Conservation (phyloP, 2,113 vertebrate species). For the Clarias gariepinus region DNA sequence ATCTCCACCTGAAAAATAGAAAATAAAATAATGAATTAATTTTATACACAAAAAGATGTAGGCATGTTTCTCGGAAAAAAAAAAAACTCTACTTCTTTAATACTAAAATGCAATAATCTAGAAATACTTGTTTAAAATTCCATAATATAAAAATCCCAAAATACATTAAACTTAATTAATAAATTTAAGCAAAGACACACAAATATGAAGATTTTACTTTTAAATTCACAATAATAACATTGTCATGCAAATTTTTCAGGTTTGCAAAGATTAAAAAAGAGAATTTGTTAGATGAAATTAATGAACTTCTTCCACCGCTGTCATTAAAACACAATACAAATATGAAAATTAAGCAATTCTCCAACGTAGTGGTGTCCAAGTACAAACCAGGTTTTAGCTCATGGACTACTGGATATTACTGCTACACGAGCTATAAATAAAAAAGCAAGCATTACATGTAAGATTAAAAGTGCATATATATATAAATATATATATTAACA, state of each 20-base stretch:
- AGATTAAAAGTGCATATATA: conserved; percentile 86
- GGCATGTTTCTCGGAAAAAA: neutral
- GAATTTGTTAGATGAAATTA: conserved; percentile 74
- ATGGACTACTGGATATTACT: conserved; percentile 95
- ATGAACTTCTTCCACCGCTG: conserved; percentile 70
- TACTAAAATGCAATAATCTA: conserved; percentile 58
- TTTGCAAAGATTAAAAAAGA: conserved; percentile 71
- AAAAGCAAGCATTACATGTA: conserved; percentile 98
- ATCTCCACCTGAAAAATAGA: conserved; percentile 82
- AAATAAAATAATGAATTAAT: conserved; percentile 66
- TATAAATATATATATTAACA: conserved; percentile 78
- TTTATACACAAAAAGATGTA: conserved; percentile 37
- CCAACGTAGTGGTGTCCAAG: conserved; percentile 71
- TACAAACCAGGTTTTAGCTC: conserved; percentile 97
- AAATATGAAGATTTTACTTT: conserved; percentile 66
- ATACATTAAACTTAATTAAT: conserved; percentile 28
- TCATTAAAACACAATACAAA: conserved; percentile 74
- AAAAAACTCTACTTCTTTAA: conserved; percentile 46
- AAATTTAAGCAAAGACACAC: conserved; percentile 70
- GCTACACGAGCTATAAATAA: conserved; percentile 93
- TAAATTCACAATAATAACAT: conserved; percentile 69
- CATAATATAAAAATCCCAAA: neutral
- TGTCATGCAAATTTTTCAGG: conserved; percentile 72
- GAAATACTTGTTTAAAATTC: conserved; percentile 57
- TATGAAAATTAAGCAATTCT: conserved; percentile 74